A percentile compares a stretch with the other conserved stretches of the same genome.
Conservation (phyloP, 2,113 vertebrate species). For the Ceyx melanurus region DNA sequence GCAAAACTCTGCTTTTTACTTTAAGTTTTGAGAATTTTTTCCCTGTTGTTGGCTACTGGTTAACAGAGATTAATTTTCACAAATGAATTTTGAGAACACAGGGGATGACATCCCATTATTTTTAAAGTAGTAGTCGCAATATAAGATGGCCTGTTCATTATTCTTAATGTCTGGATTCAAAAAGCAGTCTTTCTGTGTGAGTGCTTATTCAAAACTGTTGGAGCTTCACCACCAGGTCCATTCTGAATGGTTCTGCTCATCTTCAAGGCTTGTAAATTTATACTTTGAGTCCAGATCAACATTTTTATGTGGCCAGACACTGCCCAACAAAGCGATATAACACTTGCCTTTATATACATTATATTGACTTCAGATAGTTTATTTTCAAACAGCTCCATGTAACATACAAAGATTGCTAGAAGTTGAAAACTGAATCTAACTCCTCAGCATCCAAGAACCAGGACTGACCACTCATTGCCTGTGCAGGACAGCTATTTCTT, state of each 20-base stretch:
- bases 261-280: background rate
- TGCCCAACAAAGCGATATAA: background rate
- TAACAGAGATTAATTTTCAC: slow-evolving; percentile 68
- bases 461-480: background rate
- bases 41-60: background rate
- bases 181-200: slow-evolving; percentile 14
- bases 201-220: background rate
- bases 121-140: background rate
- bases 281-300: background rate
- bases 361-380: background rate
- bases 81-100: slow-evolving; percentile 50
- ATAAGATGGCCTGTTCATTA: slow-evolving; percentile 29
- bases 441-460: background rate
- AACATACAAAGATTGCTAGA: background rate
- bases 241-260: background rate
- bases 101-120: slow-evolving; percentile 18
- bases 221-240: background rate
- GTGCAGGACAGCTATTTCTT: background rate
- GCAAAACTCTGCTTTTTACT: slow-evolving; percentile 64
- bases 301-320: background rate
- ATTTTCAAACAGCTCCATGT: background rate
- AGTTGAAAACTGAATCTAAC: background rate
- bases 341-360: background rate
- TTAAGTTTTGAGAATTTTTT: slow-evolving; percentile 61
- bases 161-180: slow-evolving; percentile 50